A percentile compares a stretch with the other conserved stretches of the same genome.
Evolutionary conservation across 2,797 vertebrate species (phyloP).

Genomic region (Pangasius mekongensis): DNA sequence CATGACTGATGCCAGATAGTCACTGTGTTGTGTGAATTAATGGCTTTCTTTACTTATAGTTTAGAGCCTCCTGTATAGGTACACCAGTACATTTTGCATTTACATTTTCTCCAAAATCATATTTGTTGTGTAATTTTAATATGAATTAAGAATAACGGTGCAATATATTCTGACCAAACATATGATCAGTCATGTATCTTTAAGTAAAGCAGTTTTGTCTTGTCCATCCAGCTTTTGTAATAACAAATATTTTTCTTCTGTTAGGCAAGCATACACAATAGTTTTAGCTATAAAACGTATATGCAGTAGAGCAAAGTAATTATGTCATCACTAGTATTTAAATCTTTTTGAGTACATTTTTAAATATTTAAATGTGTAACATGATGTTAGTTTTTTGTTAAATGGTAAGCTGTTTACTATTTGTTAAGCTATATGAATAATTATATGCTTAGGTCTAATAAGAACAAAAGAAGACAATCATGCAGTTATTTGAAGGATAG

Average conservation of each 20-base stretch:
- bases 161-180: no score
- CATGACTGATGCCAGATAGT: background rate
- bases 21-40: background rate
- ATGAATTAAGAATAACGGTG: background rate
- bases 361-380: background rate
- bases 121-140: background rate
- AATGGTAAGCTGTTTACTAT: background rate
- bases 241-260: no score
- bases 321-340: background rate
- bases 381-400: background rate
- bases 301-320: background rate
- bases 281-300: background rate
- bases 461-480: background rate
- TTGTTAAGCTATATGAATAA: background rate
- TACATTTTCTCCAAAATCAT: background rate
- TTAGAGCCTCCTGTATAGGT: background rate
- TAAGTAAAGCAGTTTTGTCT: background rate
- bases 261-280: background rate
- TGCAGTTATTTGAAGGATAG: background rate
- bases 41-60: background rate
- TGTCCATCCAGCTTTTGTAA: background rate
- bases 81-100: background rate
- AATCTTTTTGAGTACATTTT: background rate
- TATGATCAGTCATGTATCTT: background rate
- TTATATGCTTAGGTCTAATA: background rate